A percentile compares a stretch with the other conserved stretches of the same genome.
These are phyloP conservation scores for Oncopodura yosiiana DNA, from an alignment of 1,140 invertebrate genomes.

Conservation along the genomic window DNA sequence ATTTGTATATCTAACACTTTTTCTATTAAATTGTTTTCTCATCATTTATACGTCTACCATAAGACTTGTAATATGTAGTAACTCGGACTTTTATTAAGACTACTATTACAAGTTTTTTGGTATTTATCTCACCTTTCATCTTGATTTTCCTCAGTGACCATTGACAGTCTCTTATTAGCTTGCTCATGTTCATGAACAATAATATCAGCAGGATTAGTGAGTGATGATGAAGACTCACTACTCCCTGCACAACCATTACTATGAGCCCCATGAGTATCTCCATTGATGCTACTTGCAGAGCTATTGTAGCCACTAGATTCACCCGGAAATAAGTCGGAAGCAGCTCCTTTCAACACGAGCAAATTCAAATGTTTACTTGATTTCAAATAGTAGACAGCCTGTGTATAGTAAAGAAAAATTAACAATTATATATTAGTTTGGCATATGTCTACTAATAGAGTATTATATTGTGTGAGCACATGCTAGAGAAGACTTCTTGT, in stretches of 20 bases:
- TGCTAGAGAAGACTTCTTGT: no score
- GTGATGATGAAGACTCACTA: constrained; percentile 16
- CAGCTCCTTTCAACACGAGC: constrained; percentile 59
- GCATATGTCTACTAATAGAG: no score
- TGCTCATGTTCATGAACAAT: constrained; percentile 20
- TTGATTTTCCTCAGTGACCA: constrained; percentile 58
- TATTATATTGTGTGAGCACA: no score
- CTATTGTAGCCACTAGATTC: constrained; percentile 71
- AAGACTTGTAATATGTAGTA: no score
- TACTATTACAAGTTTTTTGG: no score
- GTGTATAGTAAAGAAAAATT: constrained; percentile 33
- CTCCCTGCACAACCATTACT: constrained; percentile 7
- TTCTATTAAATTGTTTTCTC: no score
- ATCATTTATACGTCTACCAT: no score
- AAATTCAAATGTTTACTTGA: constrained; percentile 60
- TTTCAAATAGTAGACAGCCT: constrained; percentile 68
- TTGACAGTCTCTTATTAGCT: constrained; percentile 50
- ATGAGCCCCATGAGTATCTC: constrained; percentile 42
- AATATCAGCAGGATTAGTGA: constrained; percentile 14
- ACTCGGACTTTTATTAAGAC: no score
- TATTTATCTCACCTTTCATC: no score
- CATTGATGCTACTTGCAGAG: constrained; percentile 63
- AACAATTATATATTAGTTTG: no score
- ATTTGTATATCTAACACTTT: no score
- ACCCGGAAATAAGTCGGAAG: constrained; percentile 62